Base-by-base conservation (phyloP, 2,888 invertebrate genomes). In the Dryobota labecula region DNA sequence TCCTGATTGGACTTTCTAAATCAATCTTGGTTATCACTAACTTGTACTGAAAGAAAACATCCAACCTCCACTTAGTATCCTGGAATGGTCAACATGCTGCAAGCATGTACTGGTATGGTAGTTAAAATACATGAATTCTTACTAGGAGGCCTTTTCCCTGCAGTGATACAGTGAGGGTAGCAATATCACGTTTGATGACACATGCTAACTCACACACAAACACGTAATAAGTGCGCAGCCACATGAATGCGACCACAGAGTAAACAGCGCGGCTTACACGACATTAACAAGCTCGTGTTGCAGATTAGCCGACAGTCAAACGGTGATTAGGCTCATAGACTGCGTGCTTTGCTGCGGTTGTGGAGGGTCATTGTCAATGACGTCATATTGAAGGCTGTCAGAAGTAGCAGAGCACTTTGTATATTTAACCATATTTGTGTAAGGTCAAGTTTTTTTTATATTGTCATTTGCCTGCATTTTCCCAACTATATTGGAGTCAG, bases 181-280 rank as follows among this genome's bases (percentile, higher is more conserved):
- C 3, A 9, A 20, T 36, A 18, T 62, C 36, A 11, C 66, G 9
- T 66, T 45, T n/a, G 49, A 67, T 49, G 30, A 9, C 30, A 18
- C 38, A n/a, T n/a, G n/a, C n/a, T 30, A 18, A 51, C 20, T 6
- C 6, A 47, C 18, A 33, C 69, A 43, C 15, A 24, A 15, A 64
- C 33, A 24, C 20, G 27, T 47, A 33, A 18, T 54, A 45, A 56
- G 43, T 51, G 33, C 6, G 58, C 78, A 76, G 70, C 73, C 58
- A 60, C 78, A 73, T n/a, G 9, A 77, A 20, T 70, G 77, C 58
- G 77, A 47, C 67, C 73, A 41, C 70, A 60, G 70, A 27, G n/a
- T 24, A 36, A 3, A 33, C 33, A 15, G n/a, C 38, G 70, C 53
- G 70, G 70, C 58, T 69, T 53, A 43, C 38, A 27, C 9, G 53